phyloP scores from a whole-genome alignment of 1,140 invertebrate species.

The Pantala flavescens region DNA sequence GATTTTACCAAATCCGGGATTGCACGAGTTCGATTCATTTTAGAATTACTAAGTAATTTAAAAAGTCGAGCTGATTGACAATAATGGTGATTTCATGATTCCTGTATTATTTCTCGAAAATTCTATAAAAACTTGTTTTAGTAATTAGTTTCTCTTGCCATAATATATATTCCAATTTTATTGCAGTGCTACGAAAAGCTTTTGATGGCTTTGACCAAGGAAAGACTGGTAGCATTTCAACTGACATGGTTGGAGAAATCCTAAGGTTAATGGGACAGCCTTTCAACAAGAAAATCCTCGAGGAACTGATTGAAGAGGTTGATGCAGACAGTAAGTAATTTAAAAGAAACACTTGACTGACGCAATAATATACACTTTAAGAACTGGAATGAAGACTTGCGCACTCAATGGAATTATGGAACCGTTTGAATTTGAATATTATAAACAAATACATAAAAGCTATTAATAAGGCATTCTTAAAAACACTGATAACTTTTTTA shows the following conservation, averaged over 20 bases:
- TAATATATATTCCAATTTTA: background rate
- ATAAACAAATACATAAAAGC: too few species aligned
- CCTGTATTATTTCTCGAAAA: too few species aligned
- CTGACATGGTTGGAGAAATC: constrained; percentile 89
- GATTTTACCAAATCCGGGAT: too few species aligned
- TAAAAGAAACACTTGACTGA: constrained; percentile 10
- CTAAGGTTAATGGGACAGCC: constrained; percentile 90
- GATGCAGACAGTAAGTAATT: constrained; percentile 81
- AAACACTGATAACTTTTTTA: too few species aligned
- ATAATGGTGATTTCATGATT: too few species aligned
- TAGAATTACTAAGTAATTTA: too few species aligned
- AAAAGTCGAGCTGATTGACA: too few species aligned
- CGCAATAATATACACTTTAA: background rate
- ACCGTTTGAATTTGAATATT: constrained; percentile 13
- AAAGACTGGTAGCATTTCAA: constrained; percentile 84
- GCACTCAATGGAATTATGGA: constrained; percentile 12
- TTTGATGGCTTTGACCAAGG: constrained; percentile 95
- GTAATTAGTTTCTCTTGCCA: too few species aligned
- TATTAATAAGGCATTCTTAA: too few species aligned
- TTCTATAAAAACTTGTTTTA: too few species aligned
- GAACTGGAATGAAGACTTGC: background rate
- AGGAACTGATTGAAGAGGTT: constrained; percentile 90
- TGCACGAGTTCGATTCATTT: too few species aligned
- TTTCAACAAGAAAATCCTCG: constrained; percentile 89
- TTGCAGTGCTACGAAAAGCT: constrained; percentile 77